A percentile compares a stretch with the other conserved stretches of the same genome.
Conservation (phyloP, 1,140 invertebrate species). For the Formica selysi region DNA sequence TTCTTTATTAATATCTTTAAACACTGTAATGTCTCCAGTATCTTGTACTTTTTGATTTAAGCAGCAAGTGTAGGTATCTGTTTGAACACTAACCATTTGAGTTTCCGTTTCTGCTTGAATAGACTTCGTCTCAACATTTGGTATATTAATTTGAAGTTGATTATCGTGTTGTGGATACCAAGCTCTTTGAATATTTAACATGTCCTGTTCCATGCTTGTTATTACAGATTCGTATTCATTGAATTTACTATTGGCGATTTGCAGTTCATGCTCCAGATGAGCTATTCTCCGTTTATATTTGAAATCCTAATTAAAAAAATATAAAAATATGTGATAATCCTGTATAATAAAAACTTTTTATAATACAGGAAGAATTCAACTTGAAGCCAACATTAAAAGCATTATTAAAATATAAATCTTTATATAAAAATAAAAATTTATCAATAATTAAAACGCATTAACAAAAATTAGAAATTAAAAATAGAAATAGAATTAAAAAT, state of each 20-base stretch:
- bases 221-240: constrained; percentile 76
- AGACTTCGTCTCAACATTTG: constrained; percentile 44
- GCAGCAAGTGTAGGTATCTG: constrained; percentile 69
- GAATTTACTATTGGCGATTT: constrained; percentile 72
- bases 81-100: constrained; percentile 70
- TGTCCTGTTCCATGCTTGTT: constrained; percentile 77
- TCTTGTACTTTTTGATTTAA: constrained; percentile 46
- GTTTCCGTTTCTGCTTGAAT: constrained; percentile 58
- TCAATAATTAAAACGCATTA: neutral
- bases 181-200: constrained; percentile 76
- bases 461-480: neutral
- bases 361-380: neutral
- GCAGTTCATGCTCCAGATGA: constrained; percentile 78
- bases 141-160: constrained; percentile 1
- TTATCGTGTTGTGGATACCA: constrained; percentile 71
- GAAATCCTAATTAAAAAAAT: constrained; percentile 74
- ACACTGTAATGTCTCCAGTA: neutral
- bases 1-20: neutral
- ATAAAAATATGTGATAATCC: neutral
- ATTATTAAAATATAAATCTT: neutral
- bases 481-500: neutral
- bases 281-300: constrained; percentile 78
- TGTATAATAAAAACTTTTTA: neutral
- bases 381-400: neutral
- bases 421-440: constrained; percentile 10